These are phyloP conservation scores for Nothura maculosa DNA, from an alignment of 2,797 vertebrate species.

Conservation along the genomic window DNA sequence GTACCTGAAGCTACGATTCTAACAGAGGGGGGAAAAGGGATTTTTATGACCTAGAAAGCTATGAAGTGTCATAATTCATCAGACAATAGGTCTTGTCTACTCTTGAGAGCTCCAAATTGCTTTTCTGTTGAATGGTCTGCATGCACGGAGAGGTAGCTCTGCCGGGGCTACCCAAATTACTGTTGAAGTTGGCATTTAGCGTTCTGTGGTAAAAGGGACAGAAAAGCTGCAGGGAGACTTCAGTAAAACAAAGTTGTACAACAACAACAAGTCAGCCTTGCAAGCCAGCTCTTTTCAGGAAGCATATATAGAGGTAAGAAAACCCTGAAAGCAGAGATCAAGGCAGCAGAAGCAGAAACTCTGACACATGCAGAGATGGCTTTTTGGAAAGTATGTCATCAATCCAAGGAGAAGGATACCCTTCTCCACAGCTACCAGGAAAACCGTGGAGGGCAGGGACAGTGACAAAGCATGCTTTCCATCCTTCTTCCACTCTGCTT, in stretches of 20 bases:
- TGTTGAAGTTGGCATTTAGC: background rate
- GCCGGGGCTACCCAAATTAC: background rate
- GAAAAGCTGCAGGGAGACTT: background rate
- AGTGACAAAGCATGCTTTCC: background rate
- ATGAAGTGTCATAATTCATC: background rate
- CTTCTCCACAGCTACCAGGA: constrained; percentile 2
- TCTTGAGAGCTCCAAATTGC: background rate
- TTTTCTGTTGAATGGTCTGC: background rate
- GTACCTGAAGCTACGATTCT: constrained; percentile 30
- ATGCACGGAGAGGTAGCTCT: background rate
- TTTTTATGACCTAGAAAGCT: constrained; percentile 33
- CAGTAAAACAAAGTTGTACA: accelerated
- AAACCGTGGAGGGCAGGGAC: background rate
- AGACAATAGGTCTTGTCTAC: background rate
- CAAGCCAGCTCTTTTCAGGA: background rate
- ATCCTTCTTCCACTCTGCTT: constrained; percentile 30
- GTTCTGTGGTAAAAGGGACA: background rate
- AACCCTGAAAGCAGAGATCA: background rate
- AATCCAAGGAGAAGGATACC: background rate
- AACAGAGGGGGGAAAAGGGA: background rate
- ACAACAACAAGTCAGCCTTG: background rate
- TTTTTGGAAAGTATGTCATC: background rate
- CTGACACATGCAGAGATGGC: background rate
- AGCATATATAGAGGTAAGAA: background rate
- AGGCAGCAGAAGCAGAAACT: background rate